Evolutionary conservation across 2,113 vertebrate species (phyloP).

Genomic region (Brachypteracias leptosomus): DNA sequence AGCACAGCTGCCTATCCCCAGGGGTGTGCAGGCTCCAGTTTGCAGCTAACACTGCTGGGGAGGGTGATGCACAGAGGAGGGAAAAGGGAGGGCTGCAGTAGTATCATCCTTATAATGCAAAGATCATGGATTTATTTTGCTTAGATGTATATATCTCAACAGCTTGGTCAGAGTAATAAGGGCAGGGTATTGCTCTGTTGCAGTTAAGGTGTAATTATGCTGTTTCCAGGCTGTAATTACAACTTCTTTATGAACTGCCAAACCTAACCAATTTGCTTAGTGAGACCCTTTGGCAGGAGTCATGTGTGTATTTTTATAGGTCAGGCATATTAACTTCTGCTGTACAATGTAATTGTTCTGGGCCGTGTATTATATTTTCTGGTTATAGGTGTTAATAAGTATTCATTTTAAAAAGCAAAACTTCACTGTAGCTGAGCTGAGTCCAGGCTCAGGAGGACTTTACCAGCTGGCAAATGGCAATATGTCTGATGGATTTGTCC

Average conservation of each 20-base stretch:
- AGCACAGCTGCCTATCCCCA: conserved; percentile 16
- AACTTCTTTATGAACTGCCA: conserved; percentile 23
- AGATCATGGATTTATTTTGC: not conserved
- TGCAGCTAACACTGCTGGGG: not conserved
- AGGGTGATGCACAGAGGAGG: not conserved
- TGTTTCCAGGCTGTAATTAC: not conserved
- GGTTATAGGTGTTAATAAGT: not conserved
- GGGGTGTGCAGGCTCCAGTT: not conserved
- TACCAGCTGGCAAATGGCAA: not conserved
- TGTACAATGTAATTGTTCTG: not conserved
- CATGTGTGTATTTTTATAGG: not conserved
- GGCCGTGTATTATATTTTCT: not conserved
- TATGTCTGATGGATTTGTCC: not conserved
- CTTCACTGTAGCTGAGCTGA: not conserved
- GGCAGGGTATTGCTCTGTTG: not conserved
- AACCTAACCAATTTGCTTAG: not conserved
- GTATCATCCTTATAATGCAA: not conserved
- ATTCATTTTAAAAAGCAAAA: not conserved
- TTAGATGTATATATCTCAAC: not conserved
- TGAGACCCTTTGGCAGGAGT: not conserved
- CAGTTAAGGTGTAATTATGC: not conserved
- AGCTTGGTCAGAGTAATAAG: not conserved
- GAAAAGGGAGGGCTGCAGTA: not conserved
- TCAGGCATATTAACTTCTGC: not conserved
- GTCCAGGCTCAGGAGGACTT: not conserved